Base-by-base conservation (phyloP, 1,140 invertebrate genomes). In the Thrips palmi region DNA sequence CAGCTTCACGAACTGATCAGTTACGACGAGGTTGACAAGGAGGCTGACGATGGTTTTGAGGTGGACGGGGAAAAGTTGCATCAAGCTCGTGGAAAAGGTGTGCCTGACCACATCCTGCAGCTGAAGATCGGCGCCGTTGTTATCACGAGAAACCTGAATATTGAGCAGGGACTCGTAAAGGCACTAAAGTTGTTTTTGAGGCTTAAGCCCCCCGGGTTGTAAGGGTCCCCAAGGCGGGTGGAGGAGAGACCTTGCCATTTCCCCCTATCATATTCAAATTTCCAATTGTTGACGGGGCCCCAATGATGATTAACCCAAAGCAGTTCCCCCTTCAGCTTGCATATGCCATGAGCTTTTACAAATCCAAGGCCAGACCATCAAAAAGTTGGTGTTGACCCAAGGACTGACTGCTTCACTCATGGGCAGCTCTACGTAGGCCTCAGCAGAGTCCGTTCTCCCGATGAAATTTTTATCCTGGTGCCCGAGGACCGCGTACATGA, bases 281-380 rank as follows among this genome's bases (percentile, higher is more conserved):
- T 31, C 10, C n/a, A 12, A 17, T 17, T 14, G 18, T n/a, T n/a
- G 4, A 31, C n/a, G 12, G n/a, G 5, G 33, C n/a, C 18, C 7
- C n/a, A n/a, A n/a, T 34, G 7, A 10, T 23, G 5, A 36, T 46
- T 22, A 43, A 44, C 33, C 1, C 41, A 30, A n/a, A 38, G 18
- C 47, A 57, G 35, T 58, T 63, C 45, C 50, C 53, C 17, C 29
- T 58, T 3, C 37, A 37, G 42, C 32, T 64, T 0, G 55, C 59
- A 11, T 68, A 65, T 49, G 51, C 52, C 0, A 54, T 64, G 43
- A 58, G 53, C 3, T 54, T 60, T 17, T 62, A 61, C 43, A 63
- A 66, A 23, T 30, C 47, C 49, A 51, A 33, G 47, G 47, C 4
- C 48, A 48, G 37, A 41, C 47, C 15, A 43, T 51, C 33, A 47